Base-by-base conservation (phyloP, 2,797 vertebrate species). In the Vespertilio murinus region DNA sequence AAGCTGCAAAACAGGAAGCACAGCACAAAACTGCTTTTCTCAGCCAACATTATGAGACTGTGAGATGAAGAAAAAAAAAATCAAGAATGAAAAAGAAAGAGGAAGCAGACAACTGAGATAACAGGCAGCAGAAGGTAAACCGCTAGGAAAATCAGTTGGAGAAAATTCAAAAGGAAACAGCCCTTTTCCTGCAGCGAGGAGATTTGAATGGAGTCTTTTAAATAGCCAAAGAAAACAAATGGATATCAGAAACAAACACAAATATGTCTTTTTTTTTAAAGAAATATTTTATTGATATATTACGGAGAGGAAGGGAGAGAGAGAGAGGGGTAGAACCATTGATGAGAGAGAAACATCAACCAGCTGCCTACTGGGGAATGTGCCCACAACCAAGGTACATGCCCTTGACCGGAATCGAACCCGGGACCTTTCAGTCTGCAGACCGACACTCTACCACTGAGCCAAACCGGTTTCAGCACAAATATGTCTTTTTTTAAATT, bases 1-100 rank as follows among this genome's bases (percentile, higher is more conserved):
- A 99, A 99, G 98, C 99, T 69, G 98, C 98, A 12, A 99, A 98
- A 92, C 99, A 99, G 99, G 99, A 91, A 93, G 17, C 33, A 30
- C 3, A 35, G 2, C 56, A 67, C 16, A 20, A 80, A 40, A 45
- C 9, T 2, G 4, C 23, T 81, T 81, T 4, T 28, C 35, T 71
- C 65, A 3, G n/a, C 22, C 40, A 49, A 47, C 73, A 56, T 8
- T 23, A 0, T 5, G 56, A 28, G 56, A 59, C 56, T 59, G 25
- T n/a, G 28, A 33, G 67, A 28, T 1, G 35, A 7, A 69, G 33
- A 42, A 33, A n/a, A 71, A 8, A 69, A 35, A 14, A 38, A 42
- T 22, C 56, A 59, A 59, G 30, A 83, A 40, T 42, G 49, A 30
- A 40, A 45, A 61, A 45, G 22, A 81, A 42, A 52, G 7, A 3